These are phyloP conservation scores for Pseudoatta argentina DNA, from an alignment of 1,140 invertebrate species.

Conservation along the genomic window DNA sequence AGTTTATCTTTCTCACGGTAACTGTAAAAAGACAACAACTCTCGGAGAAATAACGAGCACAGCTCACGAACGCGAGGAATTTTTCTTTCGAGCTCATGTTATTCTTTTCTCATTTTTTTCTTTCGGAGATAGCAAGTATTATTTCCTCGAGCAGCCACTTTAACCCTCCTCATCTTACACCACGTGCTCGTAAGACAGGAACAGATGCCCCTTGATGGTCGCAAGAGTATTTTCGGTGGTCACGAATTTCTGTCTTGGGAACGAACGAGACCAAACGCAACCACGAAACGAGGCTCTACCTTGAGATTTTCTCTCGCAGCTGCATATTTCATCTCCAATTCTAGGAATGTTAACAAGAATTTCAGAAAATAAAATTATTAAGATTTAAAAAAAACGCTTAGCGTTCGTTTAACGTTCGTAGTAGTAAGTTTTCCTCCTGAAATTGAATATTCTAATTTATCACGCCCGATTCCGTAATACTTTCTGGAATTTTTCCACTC, in stretches of 20 bases:
- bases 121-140: conserved; percentile 61
- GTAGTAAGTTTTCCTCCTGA: neutral
- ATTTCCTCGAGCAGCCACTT: conserved; percentile 70
- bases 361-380: neutral
- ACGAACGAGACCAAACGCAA: conserved; percentile 54
- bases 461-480: conserved; percentile 1
- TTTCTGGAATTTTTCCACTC: conserved; percentile 6
- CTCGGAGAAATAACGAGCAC: conserved; percentile 59
- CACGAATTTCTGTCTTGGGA: conserved; percentile 57
- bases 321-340: neutral
- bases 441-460: conserved; percentile 25
- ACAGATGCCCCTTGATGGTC: conserved; percentile 76
- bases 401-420: neutral
- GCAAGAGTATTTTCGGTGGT: conserved; percentile 72
- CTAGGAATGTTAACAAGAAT: neutral
- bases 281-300: neutral
- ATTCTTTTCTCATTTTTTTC: conserved; percentile 69
- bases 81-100: conserved; percentile 26
- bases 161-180: conserved; percentile 45
- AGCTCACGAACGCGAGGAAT: conserved; percentile 17
- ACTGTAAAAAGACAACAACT: conserved; percentile 19
- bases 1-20: conserved; percentile 33
- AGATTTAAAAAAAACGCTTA: neutral
- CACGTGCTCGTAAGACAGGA: conserved; percentile 66
- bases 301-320: neutral